Evolutionary conservation across 2,797 vertebrate genomes (phyloP), one percentile per base, ranked within the genome.

Genomic region (Diplodus puntazzo): DNA sequence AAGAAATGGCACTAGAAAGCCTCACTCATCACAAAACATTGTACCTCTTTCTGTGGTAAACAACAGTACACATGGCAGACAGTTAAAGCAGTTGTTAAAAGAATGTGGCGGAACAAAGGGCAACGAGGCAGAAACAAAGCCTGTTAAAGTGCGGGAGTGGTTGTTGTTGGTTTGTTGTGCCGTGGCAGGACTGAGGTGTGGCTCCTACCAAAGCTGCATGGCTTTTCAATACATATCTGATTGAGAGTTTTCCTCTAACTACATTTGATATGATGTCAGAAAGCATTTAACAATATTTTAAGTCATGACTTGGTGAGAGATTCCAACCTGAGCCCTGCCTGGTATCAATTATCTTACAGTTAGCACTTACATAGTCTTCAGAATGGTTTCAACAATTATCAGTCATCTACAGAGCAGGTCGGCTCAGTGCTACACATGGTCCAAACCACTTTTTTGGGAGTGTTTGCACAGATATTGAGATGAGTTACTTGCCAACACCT

Each of bases 121-220:
- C 54, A 62, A 43, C 0, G 50, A 75, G 11, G 48, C 27, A 58
- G 57, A 57, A 48, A 63, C 57, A 75, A n/a, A 59, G 27, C 66
- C 54, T 48, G 73, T 75, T 77, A 79, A 81, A 72, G 30, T 34
- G 30, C 46, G 68, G 52, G 46, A 50, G 75, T 58, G 54, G 46
- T 71, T 50, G 25, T 58, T 58, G 42, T 50, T 53, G 67, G 30
- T 34, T 34, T 63, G 63, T 60, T 83, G 48, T 68, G 30, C 48
- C 63, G 9, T 43, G 55, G 45, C 43, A 60, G 69, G 30, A 58
- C 66, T 43, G 74, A 77, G 79, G 84, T 64, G 86, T 75, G 79
- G 71, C 63, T 70, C 39, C 54, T 3, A n/a, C 39, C 16, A 16
- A 65, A 43, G 63, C 30, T 52, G 30, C 45, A 48, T 9, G 0